Percentiles rank a stretch among this genome's conserved stretches.
Conservation (phyloP, 2,113 vertebrate species). For the Lycaon pictus region DNA sequence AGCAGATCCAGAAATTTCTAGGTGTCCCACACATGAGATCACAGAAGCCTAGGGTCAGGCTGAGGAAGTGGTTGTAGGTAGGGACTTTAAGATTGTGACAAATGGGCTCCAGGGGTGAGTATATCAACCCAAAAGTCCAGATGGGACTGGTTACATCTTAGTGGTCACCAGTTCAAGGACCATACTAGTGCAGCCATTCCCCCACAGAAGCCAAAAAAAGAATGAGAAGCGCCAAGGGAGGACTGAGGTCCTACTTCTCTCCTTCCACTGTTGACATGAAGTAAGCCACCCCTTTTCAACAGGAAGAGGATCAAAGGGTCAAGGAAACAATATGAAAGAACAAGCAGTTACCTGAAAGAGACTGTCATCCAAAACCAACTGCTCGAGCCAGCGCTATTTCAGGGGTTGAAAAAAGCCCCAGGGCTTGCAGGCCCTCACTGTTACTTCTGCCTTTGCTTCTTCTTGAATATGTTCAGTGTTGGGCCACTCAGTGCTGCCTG, state of each 20-base stretch:
- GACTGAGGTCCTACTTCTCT: neutral
- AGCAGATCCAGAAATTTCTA: constrained; percentile 3
- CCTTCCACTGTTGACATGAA: neutral
- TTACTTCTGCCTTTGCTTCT: constrained; percentile 9
- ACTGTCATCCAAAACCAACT: neutral
- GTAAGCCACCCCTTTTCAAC: neutral
- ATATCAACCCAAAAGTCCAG: neutral
- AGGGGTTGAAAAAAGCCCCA: neutral
- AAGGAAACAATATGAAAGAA: constrained; percentile 13
- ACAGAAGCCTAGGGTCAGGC: neutral
- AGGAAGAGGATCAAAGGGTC: neutral
- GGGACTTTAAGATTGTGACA: neutral
- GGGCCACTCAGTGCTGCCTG: neutral
- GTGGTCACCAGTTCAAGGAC: neutral
- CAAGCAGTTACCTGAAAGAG: neutral
- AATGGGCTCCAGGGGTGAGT: neutral
- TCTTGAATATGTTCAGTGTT: neutral
- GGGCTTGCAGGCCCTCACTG: neutral
- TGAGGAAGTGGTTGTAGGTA: neutral
- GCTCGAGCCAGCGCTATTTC: neutral
- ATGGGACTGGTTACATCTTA: neutral
- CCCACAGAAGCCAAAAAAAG: constrained; percentile 3
- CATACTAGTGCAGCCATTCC: neutral
- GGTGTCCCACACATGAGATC: neutral
- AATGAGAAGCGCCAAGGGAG: neutral